Base-by-base conservation (phyloP, 2,888 invertebrate genomes). In the Eurois occulta region DNA sequence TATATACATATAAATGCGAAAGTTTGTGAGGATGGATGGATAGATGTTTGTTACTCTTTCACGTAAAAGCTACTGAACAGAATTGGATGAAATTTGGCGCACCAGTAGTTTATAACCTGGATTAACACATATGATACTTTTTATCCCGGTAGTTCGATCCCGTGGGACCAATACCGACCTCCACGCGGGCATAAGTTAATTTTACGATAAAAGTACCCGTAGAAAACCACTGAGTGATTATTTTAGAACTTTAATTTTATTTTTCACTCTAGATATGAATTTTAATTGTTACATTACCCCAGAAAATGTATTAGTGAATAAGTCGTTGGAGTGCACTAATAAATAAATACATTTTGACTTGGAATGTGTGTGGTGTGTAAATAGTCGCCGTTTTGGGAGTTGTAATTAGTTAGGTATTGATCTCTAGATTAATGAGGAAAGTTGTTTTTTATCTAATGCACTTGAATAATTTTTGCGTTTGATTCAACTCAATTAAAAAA, bases 281-380 rank as follows among this genome's bases (percentile, higher is more conserved):
- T n/a, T n/a, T n/a, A n/a, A n/a, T n/a, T n/a, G n/a, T n/a, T n/a
- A n/a, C n/a, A n/a, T n/a, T n/a, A n/a, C n/a, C n/a, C n/a, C n/a
- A n/a, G n/a, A n/a, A n/a, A n/a, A n/a, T n/a, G n/a, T n/a, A n/a
- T n/a, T n/a, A n/a, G n/a, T n/a, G n/a, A n/a, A n/a, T n/a, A n/a
- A n/a, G n/a, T n/a, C n/a, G n/a, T n/a, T n/a, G n/a, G n/a, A n/a
- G n/a, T n/a, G n/a, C n/a, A n/a, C n/a, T n/a, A n/a, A n/a, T n/a
- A n/a, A n/a, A n/a, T n/a, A n/a, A n/a, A n/a, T n/a, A n/a, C n/a
- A 41, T 24, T 43, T 58, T 28, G 18, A 72, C 74, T 21, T 74
- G 16, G 11, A 28, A 11, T 48, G 24, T 48, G 16, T 35, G 24
- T 32, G 28, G 58, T 60, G 60, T 24, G 24, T 68, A 32, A 21